phyloP scores from a whole-genome alignment of 2,797 vertebrate species.

The Semaprochilodus insignis region DNA sequence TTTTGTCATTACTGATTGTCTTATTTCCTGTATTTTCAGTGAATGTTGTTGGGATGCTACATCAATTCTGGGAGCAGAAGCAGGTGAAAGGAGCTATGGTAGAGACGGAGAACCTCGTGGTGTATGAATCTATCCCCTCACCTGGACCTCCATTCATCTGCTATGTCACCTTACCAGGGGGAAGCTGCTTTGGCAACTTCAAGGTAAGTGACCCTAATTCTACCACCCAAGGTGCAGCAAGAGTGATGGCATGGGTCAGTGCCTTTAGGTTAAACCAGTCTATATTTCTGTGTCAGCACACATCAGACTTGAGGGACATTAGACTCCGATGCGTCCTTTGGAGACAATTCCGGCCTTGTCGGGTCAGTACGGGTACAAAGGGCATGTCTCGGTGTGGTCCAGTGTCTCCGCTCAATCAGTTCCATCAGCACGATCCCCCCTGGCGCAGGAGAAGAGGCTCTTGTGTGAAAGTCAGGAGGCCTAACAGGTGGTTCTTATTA shows the following conservation, averaged over 20 bases:
- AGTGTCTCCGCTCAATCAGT: conserved; percentile 19
- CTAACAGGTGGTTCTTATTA: conserved; percentile 75
- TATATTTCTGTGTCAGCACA: not conserved
- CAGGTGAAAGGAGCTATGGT: conserved; percentile 74
- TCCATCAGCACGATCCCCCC: conserved; percentile 31
- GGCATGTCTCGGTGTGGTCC: conserved; percentile 32
- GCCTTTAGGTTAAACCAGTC: not conserved
- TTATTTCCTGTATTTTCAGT: conserved; percentile 76
- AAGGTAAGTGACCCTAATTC: conserved; percentile 76
- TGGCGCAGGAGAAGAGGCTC: conserved; percentile 27
- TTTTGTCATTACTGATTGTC: not conserved
- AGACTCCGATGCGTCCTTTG: not conserved
- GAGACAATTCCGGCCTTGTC: conserved; percentile 20
- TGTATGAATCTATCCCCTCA: conserved; percentile 86
- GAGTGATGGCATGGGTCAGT: not conserved
- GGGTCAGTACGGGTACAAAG: not conserved
- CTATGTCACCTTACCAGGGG: conserved; percentile 91
- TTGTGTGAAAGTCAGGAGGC: conserved; percentile 57
- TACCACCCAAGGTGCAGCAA: conserved; percentile 29
- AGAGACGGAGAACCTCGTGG: conserved; percentile 79
- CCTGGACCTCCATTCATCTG: conserved; percentile 85
- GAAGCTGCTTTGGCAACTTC: conserved; percentile 93
- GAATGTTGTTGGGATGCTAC: conserved; percentile 89
- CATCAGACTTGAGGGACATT: conserved; percentile 1
- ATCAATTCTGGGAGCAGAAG: conserved; percentile 93